Base-by-base conservation (phyloP, 2,888 invertebrate species). In the Acronicta alni region DNA sequence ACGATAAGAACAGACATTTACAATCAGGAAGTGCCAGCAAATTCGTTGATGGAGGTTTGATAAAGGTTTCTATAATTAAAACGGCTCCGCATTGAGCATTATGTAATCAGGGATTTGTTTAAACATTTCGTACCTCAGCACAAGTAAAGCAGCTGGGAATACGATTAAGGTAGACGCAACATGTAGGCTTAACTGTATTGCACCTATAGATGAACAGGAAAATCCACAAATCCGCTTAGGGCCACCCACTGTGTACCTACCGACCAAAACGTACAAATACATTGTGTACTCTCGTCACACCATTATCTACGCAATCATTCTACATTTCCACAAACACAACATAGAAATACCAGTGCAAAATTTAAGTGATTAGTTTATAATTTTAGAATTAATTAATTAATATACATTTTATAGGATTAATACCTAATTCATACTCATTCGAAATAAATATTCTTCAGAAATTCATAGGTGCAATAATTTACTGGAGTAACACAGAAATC, bases 31-130 rank as follows among this genome's bases (percentile, higher is more conserved):
- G 37, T 75, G 56, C 41, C 49, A 55, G 32, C 18, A 37, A 54
- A 52, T 57, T 45, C 37, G 23, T 57, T 74, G 66, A 74, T 57
- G 35, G 59, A 57, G 67, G 49, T 73, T 46, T 66, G 57, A 71
- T 71, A 45, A 41, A 66, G 59, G 58, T 59, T 43, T 16, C 54
- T 57, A 47, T 44, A 53, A 53, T 35, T 54, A 51, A 38, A 53
- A 60, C 38, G 44, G 20, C 26, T 37, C 37, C 48, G 38, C 20
- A 55, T 48, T 15, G 18, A 55, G 43, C 54, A 43, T 51, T 47
- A 58, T 18, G 23, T 35, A 57, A 53, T 60, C 16, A 53, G 20
- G n/a, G 14, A 7, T 48, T 43, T 45, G 37, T 17, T 42, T 47
- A 30, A 44, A 15, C 30, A 38, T 17, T 20, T 16, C n/a, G 9